Base-by-base conservation (phyloP, 2,113 vertebrate species). In the Cavia aperea region DNA sequence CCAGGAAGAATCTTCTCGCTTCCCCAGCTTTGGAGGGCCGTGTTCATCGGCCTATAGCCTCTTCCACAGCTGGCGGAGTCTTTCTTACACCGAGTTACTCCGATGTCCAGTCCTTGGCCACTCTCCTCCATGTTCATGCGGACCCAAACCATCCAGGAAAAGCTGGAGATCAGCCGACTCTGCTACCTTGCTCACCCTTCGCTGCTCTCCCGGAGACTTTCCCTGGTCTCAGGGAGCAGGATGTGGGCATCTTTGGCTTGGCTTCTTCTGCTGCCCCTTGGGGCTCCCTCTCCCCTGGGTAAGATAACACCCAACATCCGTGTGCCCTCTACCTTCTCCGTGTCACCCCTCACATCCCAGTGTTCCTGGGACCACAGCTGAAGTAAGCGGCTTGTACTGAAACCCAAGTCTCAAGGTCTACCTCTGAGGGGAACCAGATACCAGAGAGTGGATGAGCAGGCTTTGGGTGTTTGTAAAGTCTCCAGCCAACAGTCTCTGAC, bases 111-210 rank as follows among this genome's bases (percentile, higher is more conserved):
- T 51, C 49, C 70, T 26, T 16, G 5, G 39, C 9, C 1, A 54
- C 56, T 56, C 49, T 91, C 19, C 56, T 89, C 39, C 23, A 36
- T 15, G 23, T 56, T 65, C 49, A 63, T 26, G 39, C 4, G 13
- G 29, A 56, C 43, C 24, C 16, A 43, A 24, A 72, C 78, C 39
- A 87, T 54, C 56, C 68, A 83, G 70, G 36, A n/a, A 21, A 43
- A 24, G 62, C 51, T 92, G 65, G 16, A 68, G 58, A 84, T 75
- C 21, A 88, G 84, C 51, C 72, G 73, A 65, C 68, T 83, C 91
- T 85, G 65, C 43, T 63, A 23, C 29, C 2, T 23, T 66, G 73
- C 79, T 46, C 36, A n/a, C 12, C 75, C 13, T 29, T 79, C 62
- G 29, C 51, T 13, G 7, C 16, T 10, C n/a, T 23, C 39, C 39